Evolutionary conservation across 2,113 vertebrate species (phyloP).

Genomic region (Scomber scombrus): DNA sequence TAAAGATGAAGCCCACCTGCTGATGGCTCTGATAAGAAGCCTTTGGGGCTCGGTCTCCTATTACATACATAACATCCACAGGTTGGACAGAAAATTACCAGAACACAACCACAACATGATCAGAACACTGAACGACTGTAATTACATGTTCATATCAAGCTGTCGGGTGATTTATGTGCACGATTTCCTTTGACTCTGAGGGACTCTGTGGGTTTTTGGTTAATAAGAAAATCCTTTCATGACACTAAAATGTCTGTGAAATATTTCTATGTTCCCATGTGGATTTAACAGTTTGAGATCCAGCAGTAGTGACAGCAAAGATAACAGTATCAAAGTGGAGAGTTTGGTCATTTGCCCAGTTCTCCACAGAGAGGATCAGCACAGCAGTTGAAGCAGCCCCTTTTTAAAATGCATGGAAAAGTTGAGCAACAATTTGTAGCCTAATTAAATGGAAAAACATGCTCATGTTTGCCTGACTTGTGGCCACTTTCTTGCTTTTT

Average conservation of each 20-base stretch:
- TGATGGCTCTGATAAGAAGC: conserved; percentile 73
- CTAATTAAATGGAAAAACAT: conserved; percentile 53
- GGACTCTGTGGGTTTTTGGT: conserved; percentile 15
- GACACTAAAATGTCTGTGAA: conserved; percentile 28
- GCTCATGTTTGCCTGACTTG: background rate
- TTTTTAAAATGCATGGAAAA: conserved; percentile 33
- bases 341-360: conserved; percentile 52
- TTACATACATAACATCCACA: conserved; percentile 64
- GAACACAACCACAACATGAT: conserved; percentile 50
- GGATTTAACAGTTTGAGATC: conserved; percentile 36
- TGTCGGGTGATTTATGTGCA: conserved; percentile 50
- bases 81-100: conserved; percentile 43
- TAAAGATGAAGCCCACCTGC: conserved; percentile 70
- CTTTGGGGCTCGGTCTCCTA: conserved; percentile 33
- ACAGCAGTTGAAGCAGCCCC: background rate
- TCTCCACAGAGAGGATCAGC: conserved; percentile 36
- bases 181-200: conserved; percentile 4
- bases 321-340: conserved; percentile 54
- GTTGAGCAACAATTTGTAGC: conserved; percentile 38
- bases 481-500: conserved; percentile 23
- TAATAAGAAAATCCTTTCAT: conserved; percentile 40
- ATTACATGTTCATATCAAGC: conserved; percentile 43
- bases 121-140: conserved; percentile 33
- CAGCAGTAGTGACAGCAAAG: conserved; percentile 55
- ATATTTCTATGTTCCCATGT: conserved; percentile 18